Conservation (phyloP, 2,113 vertebrate genomes). For the Galeopterus variegatus region DNA sequence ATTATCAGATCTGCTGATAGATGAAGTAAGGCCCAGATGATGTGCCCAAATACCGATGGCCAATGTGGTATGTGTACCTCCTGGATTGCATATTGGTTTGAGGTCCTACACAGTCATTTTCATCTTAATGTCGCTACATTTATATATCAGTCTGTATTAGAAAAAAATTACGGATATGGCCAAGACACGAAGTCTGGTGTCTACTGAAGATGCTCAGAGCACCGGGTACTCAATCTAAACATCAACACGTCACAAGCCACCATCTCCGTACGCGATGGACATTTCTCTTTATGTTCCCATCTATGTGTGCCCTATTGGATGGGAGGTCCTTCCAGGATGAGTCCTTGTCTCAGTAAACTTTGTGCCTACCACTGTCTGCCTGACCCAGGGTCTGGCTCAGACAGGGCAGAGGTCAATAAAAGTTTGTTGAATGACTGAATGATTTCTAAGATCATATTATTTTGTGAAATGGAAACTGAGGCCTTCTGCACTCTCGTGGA, state of each 20-base stretch:
- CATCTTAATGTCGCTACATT: background rate
- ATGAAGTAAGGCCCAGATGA: background rate
- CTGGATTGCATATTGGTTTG: background rate
- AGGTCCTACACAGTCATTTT: background rate
- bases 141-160: background rate
- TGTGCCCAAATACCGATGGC: background rate
- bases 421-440: slow-evolving; percentile 14
- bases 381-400: background rate
- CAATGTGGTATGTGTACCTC: background rate
- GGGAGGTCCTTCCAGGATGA: background rate
- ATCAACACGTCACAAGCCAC: background rate
- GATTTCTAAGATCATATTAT: background rate
- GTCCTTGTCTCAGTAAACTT: no score
- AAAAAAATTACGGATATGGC: background rate
- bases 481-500: background rate
- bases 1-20: background rate
- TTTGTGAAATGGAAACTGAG: background rate
- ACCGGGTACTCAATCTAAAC: background rate
- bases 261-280: background rate
- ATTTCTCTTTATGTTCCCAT: background rate
- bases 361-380: background rate
- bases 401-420: background rate
- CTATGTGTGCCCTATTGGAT: background rate
- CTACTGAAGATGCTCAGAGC: background rate
- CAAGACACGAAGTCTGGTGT: background rate